phyloP scores from a whole-genome alignment of 2,888 invertebrate species.

The Protophormia terraenovae region DNA sequence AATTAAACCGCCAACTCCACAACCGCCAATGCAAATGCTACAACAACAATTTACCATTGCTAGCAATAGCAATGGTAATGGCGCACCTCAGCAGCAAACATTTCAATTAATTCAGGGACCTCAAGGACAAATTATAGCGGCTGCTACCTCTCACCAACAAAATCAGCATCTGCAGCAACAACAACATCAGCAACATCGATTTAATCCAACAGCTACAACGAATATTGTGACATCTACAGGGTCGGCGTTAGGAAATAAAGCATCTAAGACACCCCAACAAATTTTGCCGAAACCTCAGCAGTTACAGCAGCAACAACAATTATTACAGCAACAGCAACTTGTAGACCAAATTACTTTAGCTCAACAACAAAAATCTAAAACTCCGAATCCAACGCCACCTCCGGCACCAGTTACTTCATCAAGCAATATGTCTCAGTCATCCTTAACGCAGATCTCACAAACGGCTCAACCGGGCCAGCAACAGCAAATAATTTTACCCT shows the following conservation, averaged over 20 bases:
- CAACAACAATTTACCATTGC: constrained; percentile 78
- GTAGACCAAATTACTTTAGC: constrained; percentile 51
- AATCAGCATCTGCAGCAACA: constrained; percentile 67
- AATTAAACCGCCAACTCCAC: constrained; percentile 77
- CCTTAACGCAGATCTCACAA: constrained; percentile 78
- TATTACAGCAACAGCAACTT: constrained; percentile 65
- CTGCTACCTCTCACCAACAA: constrained; percentile 70
- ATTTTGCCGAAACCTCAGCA: constrained; percentile 84
- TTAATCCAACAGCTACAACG: constrained; percentile 67
- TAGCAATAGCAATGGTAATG: constrained; percentile 67
- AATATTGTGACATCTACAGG: constrained; percentile 62
- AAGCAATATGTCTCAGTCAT: constrained; percentile 70
- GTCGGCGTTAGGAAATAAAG: constrained; percentile 69
- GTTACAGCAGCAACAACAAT: constrained; percentile 71
- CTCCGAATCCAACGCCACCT: constrained; percentile 62
- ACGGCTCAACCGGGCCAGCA: constrained; percentile 77
- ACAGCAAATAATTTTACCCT: constrained; percentile 79
- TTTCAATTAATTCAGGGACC: constrained; percentile 78
- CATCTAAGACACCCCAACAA: constrained; percentile 83
- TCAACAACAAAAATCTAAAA: constrained; percentile 68
- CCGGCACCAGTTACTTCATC: constrained; percentile 62
- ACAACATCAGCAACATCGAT: constrained; percentile 74
- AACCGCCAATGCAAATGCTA: constrained; percentile 76
- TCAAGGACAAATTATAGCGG: constrained; percentile 78
- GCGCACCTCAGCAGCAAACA: constrained; percentile 75